Conservation (phyloP, 2,888 invertebrate species). For the Microctonus brassicae region DNA sequence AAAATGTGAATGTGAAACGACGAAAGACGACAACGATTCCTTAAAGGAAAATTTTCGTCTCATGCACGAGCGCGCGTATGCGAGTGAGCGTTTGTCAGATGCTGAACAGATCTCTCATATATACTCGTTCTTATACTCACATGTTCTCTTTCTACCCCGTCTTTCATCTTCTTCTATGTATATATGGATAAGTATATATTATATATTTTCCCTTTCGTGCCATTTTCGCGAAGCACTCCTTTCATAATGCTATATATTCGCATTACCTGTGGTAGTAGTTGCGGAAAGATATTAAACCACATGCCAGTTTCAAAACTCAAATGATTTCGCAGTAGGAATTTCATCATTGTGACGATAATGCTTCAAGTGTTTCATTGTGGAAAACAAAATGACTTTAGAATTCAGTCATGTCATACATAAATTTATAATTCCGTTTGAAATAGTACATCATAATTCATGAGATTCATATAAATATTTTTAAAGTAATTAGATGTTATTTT, state of each 20-base stretch:
- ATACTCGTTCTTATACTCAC: background rate
- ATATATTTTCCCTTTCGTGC: background rate
- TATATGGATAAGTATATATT: background rate
- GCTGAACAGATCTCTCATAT: background rate
- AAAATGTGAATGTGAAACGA: background rate
- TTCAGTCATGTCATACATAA: background rate
- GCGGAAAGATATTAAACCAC: conserved; percentile 22
- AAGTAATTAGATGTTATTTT: too few species aligned
- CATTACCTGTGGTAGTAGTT: conserved; percentile 5
- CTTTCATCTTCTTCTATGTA: background rate
- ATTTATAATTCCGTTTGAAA: background rate
- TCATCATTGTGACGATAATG: background rate
- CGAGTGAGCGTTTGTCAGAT: background rate
- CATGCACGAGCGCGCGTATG: too few species aligned
- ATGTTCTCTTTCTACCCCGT: background rate
- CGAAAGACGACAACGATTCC: too few species aligned
- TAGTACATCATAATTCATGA: background rate
- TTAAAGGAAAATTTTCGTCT: too few species aligned
- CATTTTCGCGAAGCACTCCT: background rate
- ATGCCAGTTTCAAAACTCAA: conserved; percentile 27
- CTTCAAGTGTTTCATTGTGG: conserved; percentile 6
- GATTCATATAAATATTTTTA: too few species aligned
- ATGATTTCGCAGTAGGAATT: conserved; percentile 12
- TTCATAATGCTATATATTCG: background rate
- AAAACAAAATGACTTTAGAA: background rate